A percentile compares a stretch with the other conserved stretches of the same genome.
Evolutionary conservation across 1,140 invertebrate genomes (phyloP).

Genomic region (Orius insidiosus): DNA sequence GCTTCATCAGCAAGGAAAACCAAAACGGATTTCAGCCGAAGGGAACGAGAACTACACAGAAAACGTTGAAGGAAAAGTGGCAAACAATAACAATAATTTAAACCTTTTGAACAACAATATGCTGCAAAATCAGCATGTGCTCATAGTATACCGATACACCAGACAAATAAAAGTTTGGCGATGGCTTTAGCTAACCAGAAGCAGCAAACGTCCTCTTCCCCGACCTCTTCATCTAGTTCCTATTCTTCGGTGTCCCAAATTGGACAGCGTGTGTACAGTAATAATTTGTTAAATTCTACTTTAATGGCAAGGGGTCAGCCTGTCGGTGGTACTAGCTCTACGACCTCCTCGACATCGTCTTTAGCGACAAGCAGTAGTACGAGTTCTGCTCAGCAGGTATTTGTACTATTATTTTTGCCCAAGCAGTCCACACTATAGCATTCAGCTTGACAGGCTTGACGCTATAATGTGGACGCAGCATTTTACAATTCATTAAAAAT

Average conservation of each 20-base stretch:
- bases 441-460: neutral
- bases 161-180: slow-evolving; percentile 43
- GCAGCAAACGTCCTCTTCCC: slow-evolving; percentile 10
- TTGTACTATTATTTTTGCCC: too few relatives aligned
- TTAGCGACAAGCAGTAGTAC: slow-evolving; percentile 20
- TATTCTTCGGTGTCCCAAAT: slow-evolving; percentile 14
- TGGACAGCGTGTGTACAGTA: slow-evolving; percentile 11
- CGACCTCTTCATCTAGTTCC: slow-evolving; percentile 16
- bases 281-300: slow-evolving; percentile 4
- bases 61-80: slow-evolving; percentile 7
- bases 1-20: neutral
- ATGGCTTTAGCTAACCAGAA: slow-evolving; percentile 28
- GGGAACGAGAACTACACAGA: slow-evolving; percentile 16
- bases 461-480: neutral
- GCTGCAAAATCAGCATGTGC: slow-evolving; percentile 12
- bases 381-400: slow-evolving; percentile 18
- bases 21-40: slow-evolving; percentile 14
- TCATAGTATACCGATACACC: slow-evolving; percentile 7
- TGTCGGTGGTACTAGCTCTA: slow-evolving; percentile 20
- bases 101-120: slow-evolving; percentile 14
- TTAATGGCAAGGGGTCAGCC: slow-evolving; percentile 20
- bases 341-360: slow-evolving; percentile 21
- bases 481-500: neutral
- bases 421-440: slow-evolving; percentile 1
- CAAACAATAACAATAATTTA: slow-evolving; percentile 16